phyloP scores from a whole-genome alignment of 92 coral and sea anemone species.

The Diadumene lineata region DNA sequence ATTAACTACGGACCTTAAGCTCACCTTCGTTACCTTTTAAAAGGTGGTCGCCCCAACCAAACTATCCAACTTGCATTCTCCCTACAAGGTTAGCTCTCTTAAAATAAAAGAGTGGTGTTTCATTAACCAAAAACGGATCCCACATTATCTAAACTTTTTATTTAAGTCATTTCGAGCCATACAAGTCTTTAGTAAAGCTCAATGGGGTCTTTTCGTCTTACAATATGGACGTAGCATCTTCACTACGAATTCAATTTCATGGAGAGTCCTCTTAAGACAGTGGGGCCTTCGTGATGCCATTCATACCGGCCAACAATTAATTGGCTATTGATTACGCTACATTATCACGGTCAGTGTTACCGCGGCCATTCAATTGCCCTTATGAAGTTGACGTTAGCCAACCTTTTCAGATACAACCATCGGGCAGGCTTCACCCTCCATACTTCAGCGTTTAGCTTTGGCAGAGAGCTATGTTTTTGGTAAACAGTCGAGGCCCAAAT shows the following conservation, averaged over 20 bases:
- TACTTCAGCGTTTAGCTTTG: constrained; percentile 69
- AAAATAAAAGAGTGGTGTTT: constrained; percentile 76
- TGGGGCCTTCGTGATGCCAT: constrained; percentile 87
- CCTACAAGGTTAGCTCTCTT: constrained; percentile 70
- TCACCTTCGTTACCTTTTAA: constrained; percentile 88
- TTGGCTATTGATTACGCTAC: constrained; percentile 90
- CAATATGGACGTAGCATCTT: constrained; percentile 91
- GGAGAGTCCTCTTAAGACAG: constrained; percentile 79
- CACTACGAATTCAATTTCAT: constrained; percentile 91
- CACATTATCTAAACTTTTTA: constrained; percentile 72
- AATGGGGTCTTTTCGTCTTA: constrained; percentile 91
- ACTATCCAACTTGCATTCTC: constrained; percentile 79
- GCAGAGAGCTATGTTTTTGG: constrained; percentile 97
- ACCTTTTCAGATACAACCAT: constrained; percentile 79
- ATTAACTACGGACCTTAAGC: constrained; percentile 78
- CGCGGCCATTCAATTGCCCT: constrained; percentile 93
- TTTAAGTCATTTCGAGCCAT: constrained; percentile 41
- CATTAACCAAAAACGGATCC: constrained; percentile 50
- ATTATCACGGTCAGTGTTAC: constrained; percentile 92
- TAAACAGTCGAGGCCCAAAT: constrained; percentile 89
- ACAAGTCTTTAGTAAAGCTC: constrained; percentile 85
- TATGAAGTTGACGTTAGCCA: constrained; percentile 60
- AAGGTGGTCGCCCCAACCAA: constrained; percentile 96
- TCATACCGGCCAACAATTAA: constrained; percentile 96
- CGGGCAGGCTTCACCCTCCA: constrained; percentile 94